Conservation (phyloP, 2,888 invertebrate species). For the Megaustenia siamemsis region DNA sequence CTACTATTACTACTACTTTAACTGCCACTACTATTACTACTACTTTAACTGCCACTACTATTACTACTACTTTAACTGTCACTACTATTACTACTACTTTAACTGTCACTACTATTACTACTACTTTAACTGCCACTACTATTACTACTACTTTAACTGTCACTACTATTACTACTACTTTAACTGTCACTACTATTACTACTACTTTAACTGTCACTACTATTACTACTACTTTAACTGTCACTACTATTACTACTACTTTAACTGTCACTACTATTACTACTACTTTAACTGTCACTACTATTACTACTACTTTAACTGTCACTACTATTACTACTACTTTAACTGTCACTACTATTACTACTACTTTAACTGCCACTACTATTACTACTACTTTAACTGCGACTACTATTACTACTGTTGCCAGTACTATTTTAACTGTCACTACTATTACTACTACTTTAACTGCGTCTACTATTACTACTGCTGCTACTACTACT, state of each 20-base stretch:
- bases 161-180: neutral
- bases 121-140: neutral
- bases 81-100: neutral
- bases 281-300: neutral
- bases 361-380: neutral
- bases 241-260: neutral
- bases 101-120: neutral
- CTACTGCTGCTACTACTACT: constrained; percentile 3
- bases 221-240: neutral
- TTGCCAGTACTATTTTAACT: neutral
- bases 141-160: neutral
- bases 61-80: neutral
- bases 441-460: neutral
- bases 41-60: neutral
- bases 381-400: neutral
- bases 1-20: neutral
- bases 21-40: neutral
- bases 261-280: neutral
- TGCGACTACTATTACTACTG: neutral
- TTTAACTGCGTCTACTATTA: neutral
- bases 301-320: neutral
- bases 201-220: no score
- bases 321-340: neutral
- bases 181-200: neutral
- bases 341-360: neutral